A percentile compares a stretch with the other conserved stretches of the same genome.
phyloP scores from a whole-genome alignment of 1,140 invertebrate genomes.

The Drosophila baimaii region DNA sequence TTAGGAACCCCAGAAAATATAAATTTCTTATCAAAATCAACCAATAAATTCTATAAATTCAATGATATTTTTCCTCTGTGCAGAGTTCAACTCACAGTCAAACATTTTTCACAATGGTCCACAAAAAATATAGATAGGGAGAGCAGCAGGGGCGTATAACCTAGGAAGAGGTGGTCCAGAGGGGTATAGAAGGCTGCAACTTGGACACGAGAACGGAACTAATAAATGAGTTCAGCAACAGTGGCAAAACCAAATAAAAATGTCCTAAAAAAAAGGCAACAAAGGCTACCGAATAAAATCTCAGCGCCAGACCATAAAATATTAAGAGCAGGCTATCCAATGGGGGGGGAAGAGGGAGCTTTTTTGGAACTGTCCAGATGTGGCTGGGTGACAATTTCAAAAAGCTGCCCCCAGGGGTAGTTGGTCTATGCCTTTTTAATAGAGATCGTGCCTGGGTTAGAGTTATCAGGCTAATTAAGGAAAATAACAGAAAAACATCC shows the following conservation, averaged over 20 bases:
- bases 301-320: conserved; percentile 66
- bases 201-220: conserved; percentile 62
- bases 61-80: conserved; percentile 12
- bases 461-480: neutral
- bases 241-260: conserved; percentile 72
- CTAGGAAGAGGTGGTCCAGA: neutral
- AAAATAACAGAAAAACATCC: neutral
- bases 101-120: conserved; percentile 73
- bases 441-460: neutral
- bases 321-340: conserved; percentile 65
- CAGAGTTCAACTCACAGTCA: conserved; percentile 61
- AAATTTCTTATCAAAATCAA: no score
- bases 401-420: conserved; percentile 2
- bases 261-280: conserved; percentile 29
- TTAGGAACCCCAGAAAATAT: no score
- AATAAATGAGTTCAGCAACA: conserved; percentile 77
- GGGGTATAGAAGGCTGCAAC: conserved; percentile 1
- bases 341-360: conserved; percentile 23
- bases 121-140: conserved; percentile 6
- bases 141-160: neutral
- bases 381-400: conserved; percentile 51
- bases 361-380: neutral
- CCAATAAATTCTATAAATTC: neutral
- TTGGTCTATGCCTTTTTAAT: neutral
- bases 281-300: conserved; percentile 53